Evolutionary conservation across 2,797 vertebrate species (phyloP), one percentile per base, ranked within the genome.

Genomic region (Melopsittacus undulatus): DNA sequence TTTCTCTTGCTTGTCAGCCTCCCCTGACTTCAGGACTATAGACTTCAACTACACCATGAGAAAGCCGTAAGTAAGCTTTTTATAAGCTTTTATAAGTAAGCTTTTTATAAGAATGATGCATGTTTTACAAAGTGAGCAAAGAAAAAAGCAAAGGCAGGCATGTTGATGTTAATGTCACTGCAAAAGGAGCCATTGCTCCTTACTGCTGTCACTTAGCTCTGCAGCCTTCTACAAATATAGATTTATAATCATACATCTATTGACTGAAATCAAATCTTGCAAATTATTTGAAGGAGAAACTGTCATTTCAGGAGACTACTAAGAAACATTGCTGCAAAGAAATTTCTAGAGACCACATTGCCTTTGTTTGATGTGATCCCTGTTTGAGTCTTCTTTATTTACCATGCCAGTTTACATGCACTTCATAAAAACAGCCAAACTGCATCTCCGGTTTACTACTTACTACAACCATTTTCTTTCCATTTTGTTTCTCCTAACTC

Each of bases 151-250:
- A 62, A 82, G 23, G 24, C 38, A 34, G 17, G 6, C 13, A 11
- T 8, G 11, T 14, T 78, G 24, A 26, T 48, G 27, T 51, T 75
- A 51, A 59, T 3, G 3, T 10, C 21, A 15, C 32, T 0, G 0
- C 56, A 70, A 54, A 24, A 63, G 3, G 4, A 62, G 16, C 10
- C 21, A 17, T 43, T 48, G 16, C 12, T 87, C 32, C 70, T 83
- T 10, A 11, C 19, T 12, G 4, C 34, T 13, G 7, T 10, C 13
- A n/a, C 36, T 95, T 46, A 57, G 21, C 32, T 19, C 42, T 81
- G 24, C 26, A 67, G 2, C 17, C 20, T 83, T 85, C 21, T 59
- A 54, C n/a, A 76, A 77, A 51, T 6, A 32, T 0, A 26, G 17
- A 40, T 80, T 80, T 77, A 67, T 43, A 59, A 22, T 13, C 9